Percentiles rank a stretch among this genome's conserved stretches.
Conservation (phyloP, 2,888 invertebrate species). For the Zhengitettix transpicula region DNA sequence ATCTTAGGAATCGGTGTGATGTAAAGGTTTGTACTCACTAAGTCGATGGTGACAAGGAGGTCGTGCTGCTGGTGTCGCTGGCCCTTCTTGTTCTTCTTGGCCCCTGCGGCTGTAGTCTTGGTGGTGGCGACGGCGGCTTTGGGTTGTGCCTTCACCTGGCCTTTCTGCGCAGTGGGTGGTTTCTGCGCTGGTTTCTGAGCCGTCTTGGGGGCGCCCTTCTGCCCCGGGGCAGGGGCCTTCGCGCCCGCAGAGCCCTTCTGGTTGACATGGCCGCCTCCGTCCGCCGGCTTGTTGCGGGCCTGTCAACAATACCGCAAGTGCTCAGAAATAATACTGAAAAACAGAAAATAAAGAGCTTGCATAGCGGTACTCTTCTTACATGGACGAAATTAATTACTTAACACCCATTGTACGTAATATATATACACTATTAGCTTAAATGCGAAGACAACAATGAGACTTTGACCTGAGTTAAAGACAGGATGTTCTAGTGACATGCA, state of each 20-base stretch:
- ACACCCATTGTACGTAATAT: too few relatives aligned
- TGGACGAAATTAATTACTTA: too few relatives aligned
- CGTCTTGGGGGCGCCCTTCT: conserved; percentile 16
- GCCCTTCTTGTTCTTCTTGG: conserved; percentile 52
- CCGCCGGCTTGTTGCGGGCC: conserved; percentile 71
- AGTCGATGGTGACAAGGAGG: conserved; percentile 62
- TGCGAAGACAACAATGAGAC: too few relatives aligned
- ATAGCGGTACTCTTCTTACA: too few relatives aligned
- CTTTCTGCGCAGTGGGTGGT: conserved; percentile 56
- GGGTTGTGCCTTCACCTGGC: conserved; percentile 43
- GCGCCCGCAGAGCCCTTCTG: conserved; percentile 48
- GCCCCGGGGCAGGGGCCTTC: conserved; percentile 34
- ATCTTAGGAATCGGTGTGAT: too few relatives aligned
- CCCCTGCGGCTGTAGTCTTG: conserved; percentile 43
- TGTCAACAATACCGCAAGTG: conserved; percentile 20
- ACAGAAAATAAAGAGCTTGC: too few relatives aligned
- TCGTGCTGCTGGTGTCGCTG: conserved; percentile 68
- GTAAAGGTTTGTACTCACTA: conserved; percentile 45
- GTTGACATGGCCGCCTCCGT: conserved; percentile 54
- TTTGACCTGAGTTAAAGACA: too few relatives aligned
- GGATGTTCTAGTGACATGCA: too few relatives aligned
- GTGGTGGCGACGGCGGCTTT: conserved; percentile 26
- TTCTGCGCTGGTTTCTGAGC: conserved; percentile 44
- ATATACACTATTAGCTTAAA: too few relatives aligned
- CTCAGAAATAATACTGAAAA: background rate